A percentile compares a stretch with the other conserved stretches of the same genome.
These are phyloP conservation scores for Drosophila pruinosa DNA, from an alignment of 1,140 invertebrate genomes.

Conservation along the genomic window DNA sequence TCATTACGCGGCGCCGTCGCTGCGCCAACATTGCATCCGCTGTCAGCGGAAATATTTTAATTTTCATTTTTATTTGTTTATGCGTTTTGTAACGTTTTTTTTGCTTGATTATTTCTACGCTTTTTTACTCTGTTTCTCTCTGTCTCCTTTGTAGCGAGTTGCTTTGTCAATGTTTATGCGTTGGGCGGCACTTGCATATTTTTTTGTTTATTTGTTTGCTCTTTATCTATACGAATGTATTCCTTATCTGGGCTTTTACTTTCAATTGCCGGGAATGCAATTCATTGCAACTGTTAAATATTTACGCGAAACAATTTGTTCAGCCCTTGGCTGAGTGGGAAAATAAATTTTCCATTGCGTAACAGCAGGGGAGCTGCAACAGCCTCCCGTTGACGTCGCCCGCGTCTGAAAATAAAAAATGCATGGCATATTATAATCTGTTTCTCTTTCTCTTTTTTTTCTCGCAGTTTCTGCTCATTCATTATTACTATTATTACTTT, in stretches of 20 bases:
- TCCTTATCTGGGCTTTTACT: conserved; percentile 34
- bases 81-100: conserved; percentile 25
- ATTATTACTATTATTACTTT: conserved; percentile 41
- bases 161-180: conserved; percentile 33
- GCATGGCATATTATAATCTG: conserved; percentile 51
- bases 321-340: conserved; percentile 41
- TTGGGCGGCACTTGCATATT: conserved; percentile 12
- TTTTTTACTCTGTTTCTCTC: conserved; percentile 7
- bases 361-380: conserved; percentile 19
- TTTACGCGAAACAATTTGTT: conserved; percentile 58
- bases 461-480: conserved; percentile 20
- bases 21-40: conserved; percentile 53
- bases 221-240: conserved; percentile 17
- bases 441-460: conserved; percentile 19
- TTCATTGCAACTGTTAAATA: conserved; percentile 49
- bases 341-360: conserved; percentile 52
- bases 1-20: conserved; percentile 41
- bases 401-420: conserved; percentile 45
- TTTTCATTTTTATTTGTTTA: conserved; percentile 69
- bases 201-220: neutral
- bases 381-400: conserved; percentile 8
- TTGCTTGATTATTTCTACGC: conserved; percentile 4
- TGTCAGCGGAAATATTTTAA: conserved; percentile 79
- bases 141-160: neutral
- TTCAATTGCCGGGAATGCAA: conserved; percentile 42